A percentile compares a stretch with the other conserved stretches of the same genome.
These are phyloP conservation scores for Pocillopora damicornis DNA, from an alignment of 64 coral and sea anemone genomes.

Conservation along the genomic window DNA sequence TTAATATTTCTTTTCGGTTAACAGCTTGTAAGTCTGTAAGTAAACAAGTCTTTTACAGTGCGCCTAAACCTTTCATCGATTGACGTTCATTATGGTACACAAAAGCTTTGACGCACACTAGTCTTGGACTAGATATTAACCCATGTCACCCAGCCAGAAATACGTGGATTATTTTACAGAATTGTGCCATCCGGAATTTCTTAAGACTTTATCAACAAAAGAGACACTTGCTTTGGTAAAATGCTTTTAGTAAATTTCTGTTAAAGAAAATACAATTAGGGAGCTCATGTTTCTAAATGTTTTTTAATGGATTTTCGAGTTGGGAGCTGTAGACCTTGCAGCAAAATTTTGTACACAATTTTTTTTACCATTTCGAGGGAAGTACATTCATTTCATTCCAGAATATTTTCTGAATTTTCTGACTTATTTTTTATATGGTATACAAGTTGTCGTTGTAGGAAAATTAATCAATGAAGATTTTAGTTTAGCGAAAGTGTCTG, in stretches of 20 bases:
- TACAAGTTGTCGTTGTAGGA: too few species aligned
- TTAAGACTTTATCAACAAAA: neutral
- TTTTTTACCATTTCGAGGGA: too few species aligned
- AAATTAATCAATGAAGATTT: neutral
- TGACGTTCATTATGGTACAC: conserved; percentile 52
- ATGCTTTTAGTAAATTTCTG: conserved; percentile 15
- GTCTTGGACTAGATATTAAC: neutral
- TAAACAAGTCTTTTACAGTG: conserved; percentile 49
- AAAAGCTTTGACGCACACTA: conserved; percentile 23
- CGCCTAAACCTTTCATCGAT: conserved; percentile 13
- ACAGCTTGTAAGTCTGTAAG: conserved; percentile 57
- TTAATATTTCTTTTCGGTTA: conserved; percentile 71
- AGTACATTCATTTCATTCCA: too few species aligned
- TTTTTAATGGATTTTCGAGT: neutral
- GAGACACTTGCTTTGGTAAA: neutral
- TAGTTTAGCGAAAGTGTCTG: neutral
- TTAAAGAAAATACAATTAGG: conserved; percentile 24
- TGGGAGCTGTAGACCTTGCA: neutral
- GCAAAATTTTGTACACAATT: too few species aligned
- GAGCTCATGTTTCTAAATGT: conserved; percentile 12
- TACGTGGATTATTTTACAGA: neutral
- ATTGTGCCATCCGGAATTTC: neutral
- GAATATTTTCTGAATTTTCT: too few species aligned
- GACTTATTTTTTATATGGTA: too few species aligned
- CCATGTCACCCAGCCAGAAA: conserved; percentile 16